These are phyloP conservation scores for Morelia viridis DNA, from an alignment of 2,797 vertebrate genomes.

Conservation along the genomic window DNA sequence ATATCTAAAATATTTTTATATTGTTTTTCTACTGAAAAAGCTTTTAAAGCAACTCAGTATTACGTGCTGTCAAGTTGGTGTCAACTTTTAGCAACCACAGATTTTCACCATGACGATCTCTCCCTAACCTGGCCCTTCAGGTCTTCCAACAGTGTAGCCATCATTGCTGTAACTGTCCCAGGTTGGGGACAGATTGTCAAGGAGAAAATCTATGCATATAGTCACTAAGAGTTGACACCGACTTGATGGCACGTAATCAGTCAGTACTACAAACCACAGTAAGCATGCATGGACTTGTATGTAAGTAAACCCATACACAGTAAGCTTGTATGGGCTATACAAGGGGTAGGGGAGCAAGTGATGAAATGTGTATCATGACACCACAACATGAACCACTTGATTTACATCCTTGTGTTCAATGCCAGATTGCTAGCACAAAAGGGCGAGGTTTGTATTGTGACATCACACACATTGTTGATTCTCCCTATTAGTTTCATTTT, in stretches of 20 bases:
- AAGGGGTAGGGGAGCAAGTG: background rate
- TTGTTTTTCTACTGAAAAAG: background rate
- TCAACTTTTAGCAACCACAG: background rate
- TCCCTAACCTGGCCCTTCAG: background rate
- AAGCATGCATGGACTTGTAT: background rate
- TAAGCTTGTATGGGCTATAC: background rate
- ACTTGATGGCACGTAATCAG: background rate
- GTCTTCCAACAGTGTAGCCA: background rate
- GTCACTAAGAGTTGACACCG: background rate
- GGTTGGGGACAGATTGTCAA: background rate
- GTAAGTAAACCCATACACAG: background rate
- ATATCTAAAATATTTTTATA: background rate
- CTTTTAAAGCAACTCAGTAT: background rate
- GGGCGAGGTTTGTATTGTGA: background rate
- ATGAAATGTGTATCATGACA: background rate
- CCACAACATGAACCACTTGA: background rate
- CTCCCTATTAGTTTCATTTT: background rate
- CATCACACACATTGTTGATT: background rate
- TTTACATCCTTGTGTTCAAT: background rate
- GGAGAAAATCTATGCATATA: background rate
- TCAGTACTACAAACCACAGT: background rate
- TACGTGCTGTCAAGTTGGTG: background rate
- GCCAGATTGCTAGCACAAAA: background rate
- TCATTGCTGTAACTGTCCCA: background rate
- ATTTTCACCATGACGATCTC: background rate